These are phyloP conservation scores for Gnatocerus cornutus DNA, from an alignment of 2,888 invertebrate species.

Conservation along the genomic window DNA sequence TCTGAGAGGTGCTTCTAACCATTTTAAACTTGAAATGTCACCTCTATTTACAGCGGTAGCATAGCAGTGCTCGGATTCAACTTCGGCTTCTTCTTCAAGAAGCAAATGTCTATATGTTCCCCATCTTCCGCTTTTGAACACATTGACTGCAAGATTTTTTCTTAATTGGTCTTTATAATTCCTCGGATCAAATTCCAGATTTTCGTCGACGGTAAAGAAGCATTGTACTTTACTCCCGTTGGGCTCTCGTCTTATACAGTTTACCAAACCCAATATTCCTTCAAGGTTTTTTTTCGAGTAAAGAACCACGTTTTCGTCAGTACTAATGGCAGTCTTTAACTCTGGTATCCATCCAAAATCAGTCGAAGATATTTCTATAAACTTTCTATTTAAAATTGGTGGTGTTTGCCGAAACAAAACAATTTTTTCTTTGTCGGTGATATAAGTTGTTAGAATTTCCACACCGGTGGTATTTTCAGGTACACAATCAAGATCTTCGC, in stretches of 20 bases:
- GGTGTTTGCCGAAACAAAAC: constrained; percentile 8
- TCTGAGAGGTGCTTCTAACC: constrained; percentile 81
- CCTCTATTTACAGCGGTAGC: constrained; percentile 86
- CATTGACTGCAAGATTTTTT: constrained; percentile 85
- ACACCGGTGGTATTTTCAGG: background rate
- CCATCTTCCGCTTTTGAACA: no score
- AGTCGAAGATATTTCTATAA: constrained; percentile 61
- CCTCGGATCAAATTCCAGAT: constrained; percentile 82
- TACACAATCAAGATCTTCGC: constrained; percentile 13
- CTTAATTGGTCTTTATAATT: constrained; percentile 78
- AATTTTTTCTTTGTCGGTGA: constrained; percentile 22
- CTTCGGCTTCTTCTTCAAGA: constrained; percentile 72
- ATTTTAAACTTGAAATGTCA: constrained; percentile 86
- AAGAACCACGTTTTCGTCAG: no score
- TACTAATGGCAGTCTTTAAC: constrained; percentile 48
- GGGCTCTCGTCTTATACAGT: constrained; percentile 79
- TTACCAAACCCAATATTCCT: constrained; percentile 86
- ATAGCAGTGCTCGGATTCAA: constrained; percentile 79
- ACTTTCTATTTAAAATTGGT: constrained; percentile 5
- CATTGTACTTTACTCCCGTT: constrained; percentile 69
- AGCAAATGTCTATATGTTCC: constrained; percentile 86
- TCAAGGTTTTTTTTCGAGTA: constrained; percentile 71
- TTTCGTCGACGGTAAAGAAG: constrained; percentile 77
- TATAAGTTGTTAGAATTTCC: constrained; percentile 11
- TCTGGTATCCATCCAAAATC: constrained; percentile 74